Base-by-base conservation (phyloP, 2,888 invertebrate species). In the Dendrolimus pini region DNA sequence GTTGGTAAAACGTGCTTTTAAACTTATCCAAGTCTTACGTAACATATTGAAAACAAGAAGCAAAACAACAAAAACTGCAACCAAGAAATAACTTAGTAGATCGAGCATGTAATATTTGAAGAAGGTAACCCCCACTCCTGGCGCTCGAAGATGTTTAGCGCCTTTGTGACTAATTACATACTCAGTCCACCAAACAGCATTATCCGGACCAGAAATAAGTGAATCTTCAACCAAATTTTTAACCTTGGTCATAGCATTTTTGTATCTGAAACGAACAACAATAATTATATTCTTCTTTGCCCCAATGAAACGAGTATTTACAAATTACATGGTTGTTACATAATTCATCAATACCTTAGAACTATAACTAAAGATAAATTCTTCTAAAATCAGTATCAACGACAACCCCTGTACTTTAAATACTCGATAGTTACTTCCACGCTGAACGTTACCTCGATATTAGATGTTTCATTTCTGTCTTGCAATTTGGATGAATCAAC, bases 101-200 rank as follows among this genome's bases (percentile, higher is more conserved):
- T 92, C 90, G 55, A 92, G 56, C 68, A 89, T 67, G 57, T 83
- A 85, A 62, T 89, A 89, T 66, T 83, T 77, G 58, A 78, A 68
- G 62, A 80, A 80, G 8, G 83, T 74, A 9, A 82, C 61, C 14
- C 86, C 87, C 7, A 85, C 80, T 1, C 76, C 78, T 12, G 90
- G 78, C 9, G 91, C 86, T 10, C 86, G 83, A 7, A 92, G 75
- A 63, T 88, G 84, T 7, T 74, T 74, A 0, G 91, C 88, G 1
- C 89, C 89, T 30, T 80, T 72, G 60, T 92, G 82, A 18, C 85
- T 80, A 12, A 92, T 63, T 8, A 92, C 83, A 64, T 92, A 92
- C 60, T 92, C 92, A 2, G 91, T 91, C 92, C 92, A 92, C 84
- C 88, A 88, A 0, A 91, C 68, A 1, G 92, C 91, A 55, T 82